phyloP scores from a whole-genome alignment of 2,888 invertebrate genomes.

The Cheilosia vernalis region DNA sequence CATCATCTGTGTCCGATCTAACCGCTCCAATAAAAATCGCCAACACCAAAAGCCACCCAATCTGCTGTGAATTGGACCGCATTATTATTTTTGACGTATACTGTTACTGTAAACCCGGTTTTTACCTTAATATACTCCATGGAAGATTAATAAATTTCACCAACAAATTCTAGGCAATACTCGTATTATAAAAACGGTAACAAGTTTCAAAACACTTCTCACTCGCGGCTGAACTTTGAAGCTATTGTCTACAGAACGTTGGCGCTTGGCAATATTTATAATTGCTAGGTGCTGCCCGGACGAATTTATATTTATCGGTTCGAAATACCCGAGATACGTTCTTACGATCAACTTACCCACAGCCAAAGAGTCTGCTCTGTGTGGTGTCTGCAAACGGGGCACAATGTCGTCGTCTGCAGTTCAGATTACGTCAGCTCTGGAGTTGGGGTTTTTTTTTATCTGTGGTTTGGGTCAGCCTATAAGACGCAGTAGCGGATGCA shows the following conservation, averaged over 20 bases:
- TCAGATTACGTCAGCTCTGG: constrained; percentile 51
- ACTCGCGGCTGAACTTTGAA: constrained; percentile 56
- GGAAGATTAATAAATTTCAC: background rate
- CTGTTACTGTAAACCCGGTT: constrained; percentile 26
- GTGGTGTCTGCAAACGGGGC: constrained; percentile 32
- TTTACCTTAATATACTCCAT: constrained; percentile 54
- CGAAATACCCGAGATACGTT: background rate
- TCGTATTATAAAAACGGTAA: constrained; percentile 52
- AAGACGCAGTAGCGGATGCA: constrained; percentile 16
- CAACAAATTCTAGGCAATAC: constrained; percentile 8
- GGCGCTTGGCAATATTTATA: constrained; percentile 38
- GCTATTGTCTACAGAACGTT: constrained; percentile 42
- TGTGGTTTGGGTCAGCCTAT: constrained; percentile 19
- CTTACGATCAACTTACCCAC: constrained; percentile 10
- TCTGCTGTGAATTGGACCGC: constrained; percentile 30
- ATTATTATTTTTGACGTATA: background rate
- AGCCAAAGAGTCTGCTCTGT: constrained; percentile 18
- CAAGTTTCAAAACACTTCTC: constrained; percentile 51
- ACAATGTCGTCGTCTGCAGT: constrained; percentile 24
- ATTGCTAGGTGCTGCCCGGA: background rate
- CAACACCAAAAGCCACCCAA: constrained; percentile 35
- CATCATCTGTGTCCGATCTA: constrained; percentile 6
- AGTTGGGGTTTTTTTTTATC: background rate
- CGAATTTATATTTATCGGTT: background rate
- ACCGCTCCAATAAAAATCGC: background rate